Percentiles rank a stretch among this genome's conserved stretches.
phyloP scores from a whole-genome alignment of 2,888 invertebrate species.

The Calameuta idolon region DNA sequence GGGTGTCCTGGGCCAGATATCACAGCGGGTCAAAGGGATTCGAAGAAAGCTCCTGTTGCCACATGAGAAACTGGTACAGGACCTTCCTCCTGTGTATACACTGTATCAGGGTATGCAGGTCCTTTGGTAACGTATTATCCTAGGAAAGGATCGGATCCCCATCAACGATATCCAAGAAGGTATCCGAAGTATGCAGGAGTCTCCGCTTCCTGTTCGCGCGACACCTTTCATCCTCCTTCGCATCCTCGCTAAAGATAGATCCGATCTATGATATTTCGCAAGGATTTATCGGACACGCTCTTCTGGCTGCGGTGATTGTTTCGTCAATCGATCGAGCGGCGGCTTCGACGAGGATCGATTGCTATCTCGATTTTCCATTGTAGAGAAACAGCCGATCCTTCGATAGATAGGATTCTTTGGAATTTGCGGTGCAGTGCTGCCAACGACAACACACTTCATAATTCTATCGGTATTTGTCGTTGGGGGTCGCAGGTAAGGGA shows the following conservation, averaged over 20 bases:
- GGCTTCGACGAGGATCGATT: conserved; percentile 41
- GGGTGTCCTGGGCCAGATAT: conserved; percentile 38
- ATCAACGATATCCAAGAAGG: not conserved
- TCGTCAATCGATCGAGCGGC: conserved; percentile 22
- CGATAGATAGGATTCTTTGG: not conserved
- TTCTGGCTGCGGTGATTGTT: conserved; percentile 45
- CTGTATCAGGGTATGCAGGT: not conserved
- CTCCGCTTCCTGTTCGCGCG: not conserved
- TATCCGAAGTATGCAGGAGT: not conserved
- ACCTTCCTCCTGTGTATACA: not conserved
- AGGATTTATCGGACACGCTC: conserved; percentile 42
- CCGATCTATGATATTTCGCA: conserved; percentile 20
- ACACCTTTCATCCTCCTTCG: not conserved
- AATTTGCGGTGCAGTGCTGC: not conserved
- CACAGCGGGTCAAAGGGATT: not conserved
- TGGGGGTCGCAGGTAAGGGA: not conserved
- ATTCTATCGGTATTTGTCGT: not conserved
- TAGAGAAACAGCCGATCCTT: conserved; percentile 19
- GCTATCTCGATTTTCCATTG: conserved; percentile 60
- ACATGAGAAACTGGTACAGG: not conserved
- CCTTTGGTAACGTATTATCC: not conserved
- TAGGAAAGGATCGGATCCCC: not conserved
- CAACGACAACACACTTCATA: not conserved
- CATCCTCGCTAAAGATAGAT: not conserved
- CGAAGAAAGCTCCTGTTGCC: not conserved